Conservation (phyloP, 2,888 invertebrate genomes). For the Rhingia rostrata region DNA sequence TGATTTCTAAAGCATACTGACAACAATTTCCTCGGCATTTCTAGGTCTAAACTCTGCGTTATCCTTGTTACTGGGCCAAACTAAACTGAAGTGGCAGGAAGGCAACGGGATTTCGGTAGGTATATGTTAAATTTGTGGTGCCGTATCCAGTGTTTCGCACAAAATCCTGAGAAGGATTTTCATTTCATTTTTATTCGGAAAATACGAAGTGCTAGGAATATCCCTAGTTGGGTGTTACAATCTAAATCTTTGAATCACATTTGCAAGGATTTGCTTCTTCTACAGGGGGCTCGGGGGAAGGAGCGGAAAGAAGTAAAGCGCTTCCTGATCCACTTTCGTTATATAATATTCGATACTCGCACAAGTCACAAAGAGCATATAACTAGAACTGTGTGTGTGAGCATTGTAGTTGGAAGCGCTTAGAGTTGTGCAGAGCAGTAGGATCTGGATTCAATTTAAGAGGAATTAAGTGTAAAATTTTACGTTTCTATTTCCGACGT, state of each 20-base stretch:
- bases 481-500: conserved; percentile 67
- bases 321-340: conserved; percentile 64
- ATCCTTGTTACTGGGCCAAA: conserved; percentile 45
- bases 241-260: conserved; percentile 74
- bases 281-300: not conserved
- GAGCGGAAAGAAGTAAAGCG: conserved; percentile 7
- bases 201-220: conserved; percentile 75
- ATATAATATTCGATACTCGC: conserved; percentile 48
- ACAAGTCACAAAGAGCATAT: conserved; percentile 21
- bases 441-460: conserved; percentile 74
- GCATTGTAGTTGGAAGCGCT: not conserved
- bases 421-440: conserved; percentile 24
- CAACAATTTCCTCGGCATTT: conserved; percentile 65
- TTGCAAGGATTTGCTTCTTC: conserved; percentile 70
- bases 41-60: conserved; percentile 23
- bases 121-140: conserved; percentile 50
- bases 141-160: conserved; percentile 48
- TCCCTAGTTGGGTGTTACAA: conserved; percentile 75
- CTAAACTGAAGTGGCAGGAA: not conserved
- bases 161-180: conserved; percentile 70
- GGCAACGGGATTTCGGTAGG: conserved; percentile 11
- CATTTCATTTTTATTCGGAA: conserved; percentile 73
- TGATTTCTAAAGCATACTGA: conserved; percentile 71
- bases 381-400: not conserved
- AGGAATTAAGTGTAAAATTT: conserved; percentile 75